Conservation (phyloP, 2,113 vertebrate genomes). For the Vombatus ursinus region DNA sequence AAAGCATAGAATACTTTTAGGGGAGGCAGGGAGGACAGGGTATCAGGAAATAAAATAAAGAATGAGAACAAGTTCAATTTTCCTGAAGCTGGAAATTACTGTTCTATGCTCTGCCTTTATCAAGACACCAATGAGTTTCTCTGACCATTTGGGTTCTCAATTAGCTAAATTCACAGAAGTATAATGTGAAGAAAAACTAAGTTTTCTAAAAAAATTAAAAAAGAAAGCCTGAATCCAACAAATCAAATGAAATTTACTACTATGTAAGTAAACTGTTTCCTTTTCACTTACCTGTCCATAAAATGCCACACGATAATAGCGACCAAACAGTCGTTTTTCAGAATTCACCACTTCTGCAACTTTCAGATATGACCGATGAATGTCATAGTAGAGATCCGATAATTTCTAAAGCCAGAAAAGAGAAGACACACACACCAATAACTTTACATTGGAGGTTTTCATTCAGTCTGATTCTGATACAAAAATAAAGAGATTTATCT, state of each 20-base stretch:
- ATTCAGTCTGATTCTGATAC: background rate
- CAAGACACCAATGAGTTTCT: background rate
- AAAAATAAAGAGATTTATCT: background rate
- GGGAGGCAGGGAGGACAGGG: background rate
- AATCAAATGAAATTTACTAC: background rate
- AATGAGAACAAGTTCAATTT: background rate
- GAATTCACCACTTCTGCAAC: conserved; percentile 98
- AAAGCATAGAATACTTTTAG: background rate
- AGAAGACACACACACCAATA: background rate
- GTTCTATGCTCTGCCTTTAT: background rate
- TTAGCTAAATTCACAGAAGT: background rate
- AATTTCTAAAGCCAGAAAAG: conserved; percentile 85
- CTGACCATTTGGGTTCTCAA: background rate
- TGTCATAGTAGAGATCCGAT: conserved; percentile 97
- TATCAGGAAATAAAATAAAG: background rate
- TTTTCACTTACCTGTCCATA: conserved; percentile 93
- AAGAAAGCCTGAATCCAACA: background rate
- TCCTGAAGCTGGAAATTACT: background rate
- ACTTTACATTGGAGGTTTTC: conserved; percentile 25
- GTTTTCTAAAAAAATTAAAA: background rate
- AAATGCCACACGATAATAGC: conserved; percentile 97
- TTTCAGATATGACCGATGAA: conserved; percentile 97
- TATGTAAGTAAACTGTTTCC: accelerated
- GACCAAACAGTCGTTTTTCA: conserved; percentile 95
- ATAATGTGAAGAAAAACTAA: background rate